Base-by-base conservation (phyloP, 2,797 vertebrate species). In the Galaxias olidus region DNA sequence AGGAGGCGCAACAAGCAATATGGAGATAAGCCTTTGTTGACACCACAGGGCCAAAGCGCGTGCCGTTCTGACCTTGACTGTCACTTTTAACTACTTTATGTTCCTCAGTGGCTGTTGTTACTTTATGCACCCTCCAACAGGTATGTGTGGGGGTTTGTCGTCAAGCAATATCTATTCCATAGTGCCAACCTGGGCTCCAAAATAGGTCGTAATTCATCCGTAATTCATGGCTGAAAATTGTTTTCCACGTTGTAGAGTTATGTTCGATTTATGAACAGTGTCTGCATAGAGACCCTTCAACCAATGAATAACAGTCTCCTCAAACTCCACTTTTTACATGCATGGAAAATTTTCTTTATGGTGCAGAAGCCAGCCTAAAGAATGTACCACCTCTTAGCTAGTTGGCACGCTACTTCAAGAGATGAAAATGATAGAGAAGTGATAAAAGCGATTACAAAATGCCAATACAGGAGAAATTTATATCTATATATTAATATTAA, bases 11-110 rank as follows among this genome's bases (percentile, higher is more conserved):
- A 60, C 48, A 51, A 43, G 14, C 43, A 11, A 4, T 40, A 50
- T 43, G 65, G 61, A 60, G 60, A 69, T 49, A 51, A 59, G 69
- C 42, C 45, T 18, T 50, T 71, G 56, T 47, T 45, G 12, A 58
- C 50, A 48, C 15, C 17, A n/a, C 46, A 11, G 15, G 15, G 12
- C 42, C 14, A 6, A 1, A 9, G 15, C 57, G 10, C 18, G 15
- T 1, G 15, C 10, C 4, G 50, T 58, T 14, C 0, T 19, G 48
- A 51, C 61, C 61, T 52, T 14, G 1, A 42, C 18, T 5, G 57
- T 7, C 42, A 47, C 17, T 46, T 59, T 4, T 8, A 46, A 17
- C 18, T 13, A 14, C 42, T 58, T 18, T 45, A 11, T 59, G 8
- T 19, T 46, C 11, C n/a, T 19, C 20, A 18, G 50, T 10, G 17